Evolutionary conservation across 2,113 vertebrate species (phyloP).

Genomic region (Campylorhamphus procurvoides): DNA sequence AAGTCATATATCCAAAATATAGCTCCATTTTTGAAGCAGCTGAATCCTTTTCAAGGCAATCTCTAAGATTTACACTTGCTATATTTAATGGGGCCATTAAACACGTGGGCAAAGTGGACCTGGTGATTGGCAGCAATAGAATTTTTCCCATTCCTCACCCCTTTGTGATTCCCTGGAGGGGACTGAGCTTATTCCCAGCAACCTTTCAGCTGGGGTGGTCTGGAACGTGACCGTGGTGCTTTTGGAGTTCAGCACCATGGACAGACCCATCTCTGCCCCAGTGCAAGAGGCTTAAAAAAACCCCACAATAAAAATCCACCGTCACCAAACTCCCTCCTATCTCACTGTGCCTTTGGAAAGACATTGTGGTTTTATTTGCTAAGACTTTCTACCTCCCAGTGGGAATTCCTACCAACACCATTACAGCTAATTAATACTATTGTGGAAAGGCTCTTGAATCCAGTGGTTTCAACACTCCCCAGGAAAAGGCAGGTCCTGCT

Average conservation of each 20-base stretch:
- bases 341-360: background rate
- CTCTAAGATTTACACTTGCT: constrained; percentile 8
- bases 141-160: background rate
- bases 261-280: background rate
- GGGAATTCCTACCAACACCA: background rate
- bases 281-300: background rate
- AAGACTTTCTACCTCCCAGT: background rate
- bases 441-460: background rate
- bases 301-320: fast-evolving
- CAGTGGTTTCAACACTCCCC: background rate
- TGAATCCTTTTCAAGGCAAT: background rate
- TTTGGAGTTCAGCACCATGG: background rate
- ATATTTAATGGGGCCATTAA: background rate
- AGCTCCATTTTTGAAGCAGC: background rate
- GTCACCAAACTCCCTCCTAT: background rate
- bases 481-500: background rate
- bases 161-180: background rate
- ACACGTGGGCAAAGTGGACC: background rate
- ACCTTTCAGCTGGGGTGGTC: background rate
- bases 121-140: background rate
- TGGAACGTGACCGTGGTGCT: fast-evolving
- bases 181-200: background rate
- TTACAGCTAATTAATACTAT: background rate
- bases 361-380: background rate
- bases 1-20: background rate